Evolutionary conservation across 2,113 vertebrate genomes (phyloP), one percentile per base, ranked within the genome.

Genomic region (Lagopus muta): DNA sequence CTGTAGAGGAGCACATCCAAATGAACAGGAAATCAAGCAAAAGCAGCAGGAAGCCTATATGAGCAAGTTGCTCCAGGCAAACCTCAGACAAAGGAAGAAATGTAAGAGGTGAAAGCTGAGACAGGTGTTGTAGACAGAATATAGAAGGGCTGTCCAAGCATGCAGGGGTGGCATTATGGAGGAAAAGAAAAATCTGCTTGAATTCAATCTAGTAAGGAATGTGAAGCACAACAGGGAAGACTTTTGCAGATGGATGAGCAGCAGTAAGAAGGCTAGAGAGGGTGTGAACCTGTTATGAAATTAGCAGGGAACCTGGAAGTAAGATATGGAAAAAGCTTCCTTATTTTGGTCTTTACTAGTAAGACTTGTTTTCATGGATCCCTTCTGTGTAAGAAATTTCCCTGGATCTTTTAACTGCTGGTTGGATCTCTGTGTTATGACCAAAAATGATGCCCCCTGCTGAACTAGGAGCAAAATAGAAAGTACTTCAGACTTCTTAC

Each of bases 381-480:
- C n/a, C 5, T n/a, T 17, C n/a, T 50, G 18, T 52, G 66, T 64
- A 11, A 43, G 28, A 79, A 72, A 19, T 87, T 32, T 60, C 36
- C 10, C 13, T 67, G 10, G 13, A 30, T 85, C 43, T 69, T 79
- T 28, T 66, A 78, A 36, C 43, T 45, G 2, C 24, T 82, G 16
- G 8, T 45, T 71, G 57, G 22, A 82, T 4, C 28, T 78, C 38
- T 19, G 3, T 54, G 4, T 67, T 72, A 4, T 7, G 28, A 36
- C n/a, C 78, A 36, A 2, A 55, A 40, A 4, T 0, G 0, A 27
- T 36, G 52, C 66, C 19, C 7, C 20, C 32, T 75, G 32, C 20
- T 84, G 78, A 70, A 22, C 7, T 32, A 38, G 24, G 17, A 15
- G 7, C 22, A 82, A 62, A 89, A 61, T 20, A 61, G 34, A 61